Percentiles rank a stretch among this genome's conserved stretches.
Conservation (phyloP, 2,797 vertebrate genomes). For the Pantherophis vulpinus region DNA sequence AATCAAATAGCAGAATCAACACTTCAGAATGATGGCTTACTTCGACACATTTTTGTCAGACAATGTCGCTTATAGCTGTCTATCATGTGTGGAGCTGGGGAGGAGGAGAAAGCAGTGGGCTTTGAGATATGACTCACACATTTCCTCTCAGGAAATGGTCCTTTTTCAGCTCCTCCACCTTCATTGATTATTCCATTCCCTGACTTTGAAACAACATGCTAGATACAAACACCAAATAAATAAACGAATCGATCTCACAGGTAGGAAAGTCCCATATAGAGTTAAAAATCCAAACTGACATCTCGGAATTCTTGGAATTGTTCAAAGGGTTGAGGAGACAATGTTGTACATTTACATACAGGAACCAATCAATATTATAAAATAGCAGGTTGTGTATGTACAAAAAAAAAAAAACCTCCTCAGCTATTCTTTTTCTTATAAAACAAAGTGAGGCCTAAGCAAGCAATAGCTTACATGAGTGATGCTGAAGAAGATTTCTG, state of each 20-base stretch:
- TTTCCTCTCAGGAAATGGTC: background rate
- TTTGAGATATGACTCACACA: background rate
- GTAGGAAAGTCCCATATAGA: background rate
- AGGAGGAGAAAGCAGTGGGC: conserved; percentile 21
- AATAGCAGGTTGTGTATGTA: background rate
- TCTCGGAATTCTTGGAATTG: background rate
- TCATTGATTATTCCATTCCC: background rate
- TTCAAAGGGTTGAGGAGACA: background rate
- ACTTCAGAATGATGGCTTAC: conserved; percentile 73
- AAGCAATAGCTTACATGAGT: background rate
- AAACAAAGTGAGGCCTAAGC: background rate
- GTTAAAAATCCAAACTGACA: background rate
- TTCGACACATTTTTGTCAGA: conserved; percentile 69
- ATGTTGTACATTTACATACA: background rate
- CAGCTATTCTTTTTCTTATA: background rate
- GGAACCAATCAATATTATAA: background rate
- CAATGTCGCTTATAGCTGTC: conserved; percentile 55
- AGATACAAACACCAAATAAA: background rate
- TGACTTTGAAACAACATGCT: background rate
- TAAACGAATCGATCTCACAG: background rate
- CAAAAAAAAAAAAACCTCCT: too few relatives aligned
- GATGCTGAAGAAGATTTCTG: background rate
- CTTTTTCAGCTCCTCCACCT: background rate
- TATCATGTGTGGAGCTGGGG: conserved; percentile 37
- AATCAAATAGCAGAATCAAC: conserved; percentile 80